Evolutionary conservation across 2,888 invertebrate genomes (phyloP), one percentile per base, ranked within the genome.

Genomic region (Mimas tiliae): DNA sequence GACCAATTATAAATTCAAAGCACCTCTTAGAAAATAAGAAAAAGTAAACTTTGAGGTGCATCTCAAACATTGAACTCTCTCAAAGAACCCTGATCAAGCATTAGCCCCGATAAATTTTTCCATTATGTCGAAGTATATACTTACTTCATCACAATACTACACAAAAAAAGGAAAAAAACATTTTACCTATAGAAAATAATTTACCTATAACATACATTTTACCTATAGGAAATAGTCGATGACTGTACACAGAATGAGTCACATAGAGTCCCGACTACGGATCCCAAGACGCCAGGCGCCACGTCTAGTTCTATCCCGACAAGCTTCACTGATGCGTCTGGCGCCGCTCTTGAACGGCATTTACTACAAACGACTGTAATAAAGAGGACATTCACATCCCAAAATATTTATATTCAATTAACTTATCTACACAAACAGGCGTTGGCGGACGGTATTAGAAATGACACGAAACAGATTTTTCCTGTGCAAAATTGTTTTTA

Each of bases 291-390:
- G 67, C 68, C 64, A 67, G 78, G 72, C 73, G 79, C 70, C 75
- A 68, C 66, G 66, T 55, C 70, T 69, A 64, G 65, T 62, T 68
- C 74, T 67, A 74, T 71, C 69, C 72, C 73, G 73, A 58, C 67
- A 58, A 77, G 75, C 70, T 72, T 72, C 70, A 66, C 67, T 51
- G 48, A 66, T 52, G 66, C 62, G 71, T 68, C 71, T 70, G 73
- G 73, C 74, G 71, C 74, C 74, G 58, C 58, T 68, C 63, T 68
- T 68, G 52, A 50, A 69, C 71, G 68, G 67, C 64, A 69, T 71
- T 71, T 68, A 69, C 71, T 42, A 33, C 42, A 58, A 58, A 51
- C 63, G 52, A 45, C n/a, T 8, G 12, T 42, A 68, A 65, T 66
- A 55, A 19, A 47, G 14, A 58, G 19, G 34, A 21, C 66, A 55